Evolutionary conservation across 2,113 vertebrate species (phyloP), one percentile per base, ranked within the genome.

Genomic region (Calyptommatus sinebrachiatus): DNA sequence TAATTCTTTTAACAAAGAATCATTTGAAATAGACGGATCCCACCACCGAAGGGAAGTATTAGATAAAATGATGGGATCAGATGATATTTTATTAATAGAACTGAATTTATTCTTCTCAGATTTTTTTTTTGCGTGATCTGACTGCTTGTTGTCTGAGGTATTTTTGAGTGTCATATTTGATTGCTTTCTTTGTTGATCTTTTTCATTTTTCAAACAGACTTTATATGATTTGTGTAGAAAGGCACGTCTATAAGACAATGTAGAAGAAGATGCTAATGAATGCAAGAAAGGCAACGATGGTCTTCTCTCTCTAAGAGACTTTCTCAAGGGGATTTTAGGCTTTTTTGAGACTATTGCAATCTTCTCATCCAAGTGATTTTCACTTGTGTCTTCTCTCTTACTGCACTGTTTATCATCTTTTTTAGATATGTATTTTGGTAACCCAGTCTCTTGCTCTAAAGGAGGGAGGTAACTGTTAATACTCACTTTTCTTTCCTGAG

Each of bases 11-110:
- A 96, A 93, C 83, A 98, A 91, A 35, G 94, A 94, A 70, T 96
- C 95, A 28, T 91, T 94, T 72, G 97, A 95, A 66, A 96, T 87
- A 20, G 97, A 97, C 78, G 94, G 86, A 83, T 95, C 91, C 98
- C 98, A 99, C 98, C 98, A 99, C 85, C 92, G 95, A 71, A 97
- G 91, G 24, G 96, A 91, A 81, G 95, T 91, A 88, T 92, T 93
- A 1, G 95, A 93, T 46, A 94, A 93, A 88, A 98, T 96, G 84
- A 97, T 94, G 2, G 97, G 96, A 84, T 98, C 95, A 0, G 93
- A 89, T 45, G 96, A 96, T 5, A 96, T 87, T 74, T 93, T 92
- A 78, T 92, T 94, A 82, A 95, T 86, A 79, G 88, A 89, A 72
- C 78, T 79, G 0, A 94, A 74, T 77, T 93, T 92, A 78, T 79